phyloP scores from a whole-genome alignment of 2,113 vertebrate species.

The Thamnaconus septentrionalis region DNA sequence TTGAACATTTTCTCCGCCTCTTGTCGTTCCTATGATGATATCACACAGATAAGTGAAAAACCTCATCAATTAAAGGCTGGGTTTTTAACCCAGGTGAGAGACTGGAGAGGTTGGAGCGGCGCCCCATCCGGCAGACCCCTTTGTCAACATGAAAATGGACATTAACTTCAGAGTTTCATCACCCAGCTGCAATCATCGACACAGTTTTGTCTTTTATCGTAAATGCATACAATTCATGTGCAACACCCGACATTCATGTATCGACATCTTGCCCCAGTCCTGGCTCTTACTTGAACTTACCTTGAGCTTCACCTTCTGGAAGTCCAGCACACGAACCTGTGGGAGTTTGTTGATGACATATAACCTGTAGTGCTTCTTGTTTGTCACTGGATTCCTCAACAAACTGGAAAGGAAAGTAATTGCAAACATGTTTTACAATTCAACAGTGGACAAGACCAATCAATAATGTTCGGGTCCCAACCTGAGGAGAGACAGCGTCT shows the following conservation, averaged over 20 bases:
- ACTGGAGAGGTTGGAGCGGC: not conserved
- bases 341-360: conserved; percentile 95
- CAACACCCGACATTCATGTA: not conserved
- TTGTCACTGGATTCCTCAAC: conserved; percentile 95
- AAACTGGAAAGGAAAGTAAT: conserved; percentile 72
- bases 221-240: too few species aligned
- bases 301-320: conserved; percentile 97
- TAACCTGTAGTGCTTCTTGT: conserved; percentile 98
- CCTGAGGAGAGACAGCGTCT: conserved; percentile 90
- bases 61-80: not conserved
- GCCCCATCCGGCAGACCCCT: too few species aligned
- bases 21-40: conserved; percentile 95
- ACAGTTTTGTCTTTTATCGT: too few species aligned
- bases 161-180: too few species aligned
- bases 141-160: too few species aligned
- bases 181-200: too few species aligned
- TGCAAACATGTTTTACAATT: not conserved
- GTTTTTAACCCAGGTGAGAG: not conserved
- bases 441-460: not conserved
- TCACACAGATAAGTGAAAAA: conserved; percentile 83
- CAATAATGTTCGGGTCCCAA: conserved; percentile 42
- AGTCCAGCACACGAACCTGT: conserved; percentile 95
- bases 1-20: conserved; percentile 99
- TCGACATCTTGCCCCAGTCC: not conserved
- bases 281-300: conserved; percentile 64